A percentile compares a stretch with the other conserved stretches of the same genome.
Evolutionary conservation across 2,888 invertebrate species (phyloP).

Genomic region (Morinoia aosen): DNA sequence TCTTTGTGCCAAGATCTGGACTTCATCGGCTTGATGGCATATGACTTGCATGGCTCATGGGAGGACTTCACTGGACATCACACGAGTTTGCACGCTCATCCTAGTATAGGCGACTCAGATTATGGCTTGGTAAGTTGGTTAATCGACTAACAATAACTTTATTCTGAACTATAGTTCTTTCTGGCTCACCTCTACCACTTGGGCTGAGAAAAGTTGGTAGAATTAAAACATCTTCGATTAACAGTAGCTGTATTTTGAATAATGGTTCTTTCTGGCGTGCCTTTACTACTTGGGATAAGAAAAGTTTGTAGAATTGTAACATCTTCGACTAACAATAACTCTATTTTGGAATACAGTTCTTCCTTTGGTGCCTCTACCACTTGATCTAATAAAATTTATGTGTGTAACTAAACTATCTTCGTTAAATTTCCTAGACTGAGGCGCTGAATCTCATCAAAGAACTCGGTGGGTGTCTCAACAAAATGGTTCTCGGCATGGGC

Average conservation of each 20-base stretch:
- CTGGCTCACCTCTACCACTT: too few species aligned
- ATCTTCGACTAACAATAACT: too few species aligned
- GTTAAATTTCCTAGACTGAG: not conserved
- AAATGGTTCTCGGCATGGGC: constrained; percentile 85
- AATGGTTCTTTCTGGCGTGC: too few species aligned
- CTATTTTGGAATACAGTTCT: too few species aligned
- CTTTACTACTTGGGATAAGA: too few species aligned
- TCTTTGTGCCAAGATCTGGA: constrained; percentile 83
- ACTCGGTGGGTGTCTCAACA: constrained; percentile 82
- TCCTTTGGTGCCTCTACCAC: too few species aligned
- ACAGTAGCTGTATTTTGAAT: too few species aligned
- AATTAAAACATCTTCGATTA: too few species aligned
- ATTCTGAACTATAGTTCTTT: not conserved
- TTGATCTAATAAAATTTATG: not conserved
- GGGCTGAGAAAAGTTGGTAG: not conserved
- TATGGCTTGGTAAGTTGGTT: constrained; percentile 46
- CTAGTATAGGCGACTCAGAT: constrained; percentile 70
- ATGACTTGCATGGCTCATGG: constrained; percentile 91
- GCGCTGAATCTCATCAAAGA: constrained; percentile 76
- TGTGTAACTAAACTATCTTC: not conserved
- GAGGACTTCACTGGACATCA: constrained; percentile 83
- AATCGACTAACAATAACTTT: not conserved
- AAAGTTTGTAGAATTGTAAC: too few species aligned
- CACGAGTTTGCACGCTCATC: constrained; percentile 75
- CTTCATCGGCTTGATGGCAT: constrained; percentile 87